Conservation (phyloP, 2,888 invertebrate species). For the Patella ulyssiponensis region DNA sequence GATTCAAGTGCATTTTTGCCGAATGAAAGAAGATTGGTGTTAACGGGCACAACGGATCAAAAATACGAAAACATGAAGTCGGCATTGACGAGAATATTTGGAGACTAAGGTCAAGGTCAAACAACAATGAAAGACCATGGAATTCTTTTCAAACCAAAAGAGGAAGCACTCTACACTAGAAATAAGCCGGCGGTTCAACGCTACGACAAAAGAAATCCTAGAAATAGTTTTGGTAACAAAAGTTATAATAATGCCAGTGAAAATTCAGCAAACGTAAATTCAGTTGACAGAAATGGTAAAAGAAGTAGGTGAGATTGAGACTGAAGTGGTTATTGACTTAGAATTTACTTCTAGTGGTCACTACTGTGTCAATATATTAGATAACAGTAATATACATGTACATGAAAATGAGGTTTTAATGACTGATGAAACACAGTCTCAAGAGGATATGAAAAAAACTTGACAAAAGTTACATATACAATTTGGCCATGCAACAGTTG, state of each 20-base stretch:
- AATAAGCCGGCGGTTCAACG: background rate
- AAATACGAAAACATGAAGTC: no score
- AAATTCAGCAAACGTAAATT: background rate
- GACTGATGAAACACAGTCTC: background rate
- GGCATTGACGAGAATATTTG: no score
- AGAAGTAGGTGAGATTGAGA: conserved; percentile 16
- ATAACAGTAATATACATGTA: background rate
- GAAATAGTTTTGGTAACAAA: conserved; percentile 3
- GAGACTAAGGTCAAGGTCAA: no score
- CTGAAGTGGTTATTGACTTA: conserved; percentile 32
- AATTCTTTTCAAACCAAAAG: background rate
- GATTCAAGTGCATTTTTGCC: no score
- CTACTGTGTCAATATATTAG: conserved; percentile 25
- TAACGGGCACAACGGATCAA: no score
- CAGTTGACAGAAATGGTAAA: conserved; percentile 15
- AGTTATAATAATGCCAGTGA: background rate
- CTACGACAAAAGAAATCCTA: background rate
- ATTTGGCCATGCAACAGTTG: conserved; percentile 19
- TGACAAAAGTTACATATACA: conserved; percentile 24
- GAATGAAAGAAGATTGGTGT: no score
- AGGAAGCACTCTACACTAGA: conserved; percentile 13
- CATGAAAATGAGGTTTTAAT: conserved; percentile 11
- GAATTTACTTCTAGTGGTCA: conserved; percentile 32
- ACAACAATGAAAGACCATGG: conserved; percentile 4
- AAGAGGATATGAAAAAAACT: conserved; percentile 16